Base-by-base conservation (phyloP, 2,888 invertebrate species). In the Myathropa florea region DNA sequence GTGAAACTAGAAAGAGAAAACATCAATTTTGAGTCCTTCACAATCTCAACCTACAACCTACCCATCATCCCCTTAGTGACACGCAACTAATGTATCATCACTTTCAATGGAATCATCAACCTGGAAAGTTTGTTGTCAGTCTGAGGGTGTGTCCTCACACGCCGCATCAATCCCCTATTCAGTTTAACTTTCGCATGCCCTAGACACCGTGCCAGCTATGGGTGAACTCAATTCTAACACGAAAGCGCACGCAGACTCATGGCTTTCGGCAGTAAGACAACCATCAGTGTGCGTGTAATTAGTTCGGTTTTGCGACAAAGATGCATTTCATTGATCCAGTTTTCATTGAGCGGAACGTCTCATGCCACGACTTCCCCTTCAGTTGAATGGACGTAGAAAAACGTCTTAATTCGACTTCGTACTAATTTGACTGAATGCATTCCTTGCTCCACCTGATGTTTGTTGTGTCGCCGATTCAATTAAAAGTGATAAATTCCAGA, bases 311-410 rank as follows among this genome's bases (percentile, higher is more conserved):
- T 76, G 70, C 70, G 64, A 53, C 39, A 60, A 36, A 70, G 76
- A 81, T 59, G 64, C 68, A 70, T 82, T 82, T 63, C 68, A 64
- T 77, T 85, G 85, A 85, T 68, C 85, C 72, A 85, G 36, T 82
- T 85, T 82, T 72, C 36, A 64, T 24, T 57, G 30, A 60, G 39
- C 75, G 70, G 64, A 61, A 36, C 71, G 65, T 65, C 73, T 67
- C 72, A 70, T 33, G 7, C 33, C 33, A 33, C 33, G 33, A 7
- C 67, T 26, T 63, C 23, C 14, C 57, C 65, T 55, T 70, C 57
- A 70, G 33, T 60, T 33, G 28, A 68, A 77, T 55, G 36, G 26
- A 24, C 60, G 70, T 53, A 30, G 46, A 33, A 57, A 71, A 65
- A 65, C 14, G 61, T 46, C 72, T 80, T 72, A 80, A 80, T 80